Base-by-base conservation (phyloP, 2,888 invertebrate species). In the Rhingia rostrata region DNA sequence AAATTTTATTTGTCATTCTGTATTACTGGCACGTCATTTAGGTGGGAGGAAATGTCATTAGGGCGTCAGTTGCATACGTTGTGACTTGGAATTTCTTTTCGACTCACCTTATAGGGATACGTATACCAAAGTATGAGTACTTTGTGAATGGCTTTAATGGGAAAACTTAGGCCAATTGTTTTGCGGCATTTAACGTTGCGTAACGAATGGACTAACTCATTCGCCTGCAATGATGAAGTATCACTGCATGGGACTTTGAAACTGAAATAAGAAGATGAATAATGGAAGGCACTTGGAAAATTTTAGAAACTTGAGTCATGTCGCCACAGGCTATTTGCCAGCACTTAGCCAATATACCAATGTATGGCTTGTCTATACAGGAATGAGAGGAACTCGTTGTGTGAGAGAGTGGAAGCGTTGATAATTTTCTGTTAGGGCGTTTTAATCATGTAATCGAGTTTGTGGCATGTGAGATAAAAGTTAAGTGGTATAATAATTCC, bases 371-470 rank as follows among this genome's bases (percentile, higher is more conserved):
- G 51, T 9, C 9, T 64, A 39, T 7, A 37, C 33, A 45, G 37
- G 7, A 32, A 39, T 10, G 4, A 54, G 22, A 53, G 9, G 10
- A 32, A 33, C n/a, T 9, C 5, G 5, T 33, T 22, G 22, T 2
- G 22, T 22, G 22, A 7, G 43, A 37, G 41, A 53, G 61, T 37
- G 33, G n/a, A 39, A 7, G 49, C 10, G 51, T 47, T 51, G 33
- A 43, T 9, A 63, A 32, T 53, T 41, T 64, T 54, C 12, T 51
- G 7, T 9, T 41, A 22, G 56, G 82, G 22, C 9, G 58, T 41
- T 56, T 47, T 73, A 73, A 83, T 83, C 73, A 69, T 78, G 32
- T 78, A 74, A 83, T 78, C 56, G 73, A 78, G 73, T 83, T 78
- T 83, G 69, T 64, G 78, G 67, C 9, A 69, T 60, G 63, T 69